Base-by-base conservation (phyloP, 1,140 invertebrate genomes). In the Zaprionus capensis region DNA sequence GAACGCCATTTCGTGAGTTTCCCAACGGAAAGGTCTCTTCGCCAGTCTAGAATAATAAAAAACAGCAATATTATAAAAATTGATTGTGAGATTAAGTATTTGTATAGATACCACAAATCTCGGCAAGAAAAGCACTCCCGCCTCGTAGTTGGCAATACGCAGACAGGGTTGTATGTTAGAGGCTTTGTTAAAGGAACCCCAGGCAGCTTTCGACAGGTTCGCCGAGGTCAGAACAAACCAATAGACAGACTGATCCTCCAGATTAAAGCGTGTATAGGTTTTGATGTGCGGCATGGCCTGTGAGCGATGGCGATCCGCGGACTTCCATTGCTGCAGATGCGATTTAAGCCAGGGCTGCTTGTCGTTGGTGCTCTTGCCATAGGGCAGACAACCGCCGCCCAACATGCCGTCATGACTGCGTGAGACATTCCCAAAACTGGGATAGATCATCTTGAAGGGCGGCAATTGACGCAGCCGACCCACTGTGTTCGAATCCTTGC, bases 131-230 rank as follows among this genome's bases (percentile, higher is more conserved):
- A 99, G 86, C 11, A 99, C 96, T 1, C 98, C 98, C 24, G 96
- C 96, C 94, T 99, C 98, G 91, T 98, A 99, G 51, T 97, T 98
- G 90, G 96, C 95, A 2, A 98, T 96, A 73, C 96, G 95, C 53
- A 97, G 93, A 71, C 95, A 95, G 0, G 88, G 91, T 67, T 94
- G 87, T 38, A 94, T 93, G 44, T 93, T 93, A 53, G 94, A 94
- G 69, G 94, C 94, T 80, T 96, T 97, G 73, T 95, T 96, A 22
- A 95, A 88, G 17, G 93, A 94, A 66, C 98, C 98, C 98, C 98
- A 99, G 1, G 98, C 98, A 17, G 98, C 97, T 94, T 99, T 99
- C 14, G 98, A 99, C 7, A 99, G 92, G 94, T 99, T 99, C 0
- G 97, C 97, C 81, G 97, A 99, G 0, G 98, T 98, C 0, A 99